phyloP scores from a whole-genome alignment of 2,797 vertebrate genomes.

The Amniataba percoides region DNA sequence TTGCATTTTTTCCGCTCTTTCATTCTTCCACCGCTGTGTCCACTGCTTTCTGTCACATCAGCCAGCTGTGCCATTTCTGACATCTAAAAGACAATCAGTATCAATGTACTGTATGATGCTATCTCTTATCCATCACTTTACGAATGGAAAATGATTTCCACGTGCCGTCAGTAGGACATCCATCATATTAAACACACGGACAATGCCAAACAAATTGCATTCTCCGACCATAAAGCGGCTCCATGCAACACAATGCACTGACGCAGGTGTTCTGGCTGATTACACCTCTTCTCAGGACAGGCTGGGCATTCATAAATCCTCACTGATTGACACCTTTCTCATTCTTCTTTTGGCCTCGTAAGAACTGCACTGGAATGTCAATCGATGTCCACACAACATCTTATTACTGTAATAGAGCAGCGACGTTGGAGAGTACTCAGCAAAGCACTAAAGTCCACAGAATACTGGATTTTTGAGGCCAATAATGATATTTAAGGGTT shows the following conservation, averaged over 20 bases:
- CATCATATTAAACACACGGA: constrained; percentile 4
- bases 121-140: neutral
- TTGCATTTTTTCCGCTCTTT: constrained; percentile 17
- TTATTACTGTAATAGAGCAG: constrained; percentile 6
- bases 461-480: neutral
- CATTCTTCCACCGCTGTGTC: constrained; percentile 20
- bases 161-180: neutral
- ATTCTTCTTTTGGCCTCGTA: neutral
- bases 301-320: neutral
- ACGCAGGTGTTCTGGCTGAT: neutral
- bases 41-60: constrained; percentile 32
- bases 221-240: neutral
- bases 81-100: constrained; percentile 4
- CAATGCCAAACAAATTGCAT: neutral
- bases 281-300: neutral
- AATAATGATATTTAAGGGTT: neutral
- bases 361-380: neutral
- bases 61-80: constrained; percentile 12
- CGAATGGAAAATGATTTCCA: neutral
- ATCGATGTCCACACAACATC: neutral
- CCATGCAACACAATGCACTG: neutral
- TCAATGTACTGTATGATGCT: constrained; percentile 4
- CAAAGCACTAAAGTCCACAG: neutral
- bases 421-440: neutral
- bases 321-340: constrained; percentile 13